Percentiles rank a stretch among this genome's conserved stretches.
These are phyloP conservation scores for Coremacera marginata DNA, from an alignment of 2,888 invertebrate species.

Conservation along the genomic window DNA sequence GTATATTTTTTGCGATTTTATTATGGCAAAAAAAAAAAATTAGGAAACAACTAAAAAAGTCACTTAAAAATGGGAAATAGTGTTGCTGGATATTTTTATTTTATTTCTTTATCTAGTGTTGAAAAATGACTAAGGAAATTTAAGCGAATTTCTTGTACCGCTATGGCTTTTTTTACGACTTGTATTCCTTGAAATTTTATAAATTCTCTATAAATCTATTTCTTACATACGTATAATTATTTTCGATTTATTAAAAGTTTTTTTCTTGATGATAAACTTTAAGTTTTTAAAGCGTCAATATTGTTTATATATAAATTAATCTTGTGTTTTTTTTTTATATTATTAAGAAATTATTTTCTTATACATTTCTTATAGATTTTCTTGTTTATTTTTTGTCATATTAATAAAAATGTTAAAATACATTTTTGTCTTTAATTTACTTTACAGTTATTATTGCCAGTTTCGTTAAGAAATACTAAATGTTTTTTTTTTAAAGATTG, in stretches of 20 bases:
- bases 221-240: slow-evolving; percentile 2
- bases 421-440: slow-evolving; percentile 28
- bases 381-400: neutral
- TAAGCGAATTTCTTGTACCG: slow-evolving; percentile 20
- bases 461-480: slow-evolving; percentile 56
- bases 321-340: slow-evolving; percentile 6
- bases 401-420: slow-evolving; percentile 23
- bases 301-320: slow-evolving; percentile 26
- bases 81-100: neutral
- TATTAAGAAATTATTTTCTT: slow-evolving; percentile 21
- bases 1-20: neutral
- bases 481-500: slow-evolving; percentile 19
- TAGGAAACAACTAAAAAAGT: neutral
- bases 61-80: neutral
- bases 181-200: slow-evolving; percentile 3
- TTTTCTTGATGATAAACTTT: slow-evolving; percentile 15
- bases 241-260: slow-evolving; percentile 13
- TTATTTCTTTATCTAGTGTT: neutral
- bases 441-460: slow-evolving; percentile 61
- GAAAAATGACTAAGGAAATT: slow-evolving; percentile 11
- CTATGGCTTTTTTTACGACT: neutral
- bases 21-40: neutral
- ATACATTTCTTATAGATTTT: neutral
- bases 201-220: neutral
- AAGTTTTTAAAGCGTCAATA: slow-evolving; percentile 6